A percentile compares a stretch with the other conserved stretches of the same genome.
Conservation (phyloP, 2,888 invertebrate genomes). For the Patella ulyssiponensis region DNA sequence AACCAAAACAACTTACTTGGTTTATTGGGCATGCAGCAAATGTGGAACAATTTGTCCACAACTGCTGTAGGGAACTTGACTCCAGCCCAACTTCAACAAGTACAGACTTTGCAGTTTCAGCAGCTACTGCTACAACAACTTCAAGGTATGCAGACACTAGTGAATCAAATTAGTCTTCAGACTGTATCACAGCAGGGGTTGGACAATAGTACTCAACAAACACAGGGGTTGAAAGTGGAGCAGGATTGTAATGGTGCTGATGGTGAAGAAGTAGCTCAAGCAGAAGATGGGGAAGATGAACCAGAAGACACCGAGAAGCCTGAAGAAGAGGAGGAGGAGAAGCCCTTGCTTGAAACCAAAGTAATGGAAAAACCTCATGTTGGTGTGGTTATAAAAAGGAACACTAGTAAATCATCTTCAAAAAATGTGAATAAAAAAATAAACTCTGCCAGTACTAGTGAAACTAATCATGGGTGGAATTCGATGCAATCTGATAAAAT, state of each 20-base stretch:
- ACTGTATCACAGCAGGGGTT: conserved; percentile 32
- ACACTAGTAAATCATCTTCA: too few species aligned
- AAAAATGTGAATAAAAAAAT: not conserved
- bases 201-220: conserved; percentile 10
- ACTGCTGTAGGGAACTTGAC: conserved; percentile 48
- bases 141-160: conserved; percentile 58
- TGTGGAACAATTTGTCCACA: conserved; percentile 39
- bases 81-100: conserved; percentile 57
- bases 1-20: conserved; percentile 37
- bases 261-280: conserved; percentile 13
- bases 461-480: not conserved
- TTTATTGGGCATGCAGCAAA: conserved; percentile 53
- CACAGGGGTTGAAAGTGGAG: conserved; percentile 11
- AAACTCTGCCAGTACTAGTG: not conserved
- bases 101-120: conserved; percentile 59
- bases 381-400: too few species aligned
- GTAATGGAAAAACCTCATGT: too few species aligned
- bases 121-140: conserved; percentile 60
- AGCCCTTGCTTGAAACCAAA: too few species aligned
- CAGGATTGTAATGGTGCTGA: conserved; percentile 17
- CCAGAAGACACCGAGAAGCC: not conserved
- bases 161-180: conserved; percentile 53
- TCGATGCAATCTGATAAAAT: not conserved
- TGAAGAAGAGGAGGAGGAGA: conserved; percentile 86
- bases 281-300: conserved; percentile 20